Evolutionary conservation across 2,797 vertebrate genomes (phyloP), one percentile per base, ranked within the genome.

Genomic region (Pipistrellus nathusii): DNA sequence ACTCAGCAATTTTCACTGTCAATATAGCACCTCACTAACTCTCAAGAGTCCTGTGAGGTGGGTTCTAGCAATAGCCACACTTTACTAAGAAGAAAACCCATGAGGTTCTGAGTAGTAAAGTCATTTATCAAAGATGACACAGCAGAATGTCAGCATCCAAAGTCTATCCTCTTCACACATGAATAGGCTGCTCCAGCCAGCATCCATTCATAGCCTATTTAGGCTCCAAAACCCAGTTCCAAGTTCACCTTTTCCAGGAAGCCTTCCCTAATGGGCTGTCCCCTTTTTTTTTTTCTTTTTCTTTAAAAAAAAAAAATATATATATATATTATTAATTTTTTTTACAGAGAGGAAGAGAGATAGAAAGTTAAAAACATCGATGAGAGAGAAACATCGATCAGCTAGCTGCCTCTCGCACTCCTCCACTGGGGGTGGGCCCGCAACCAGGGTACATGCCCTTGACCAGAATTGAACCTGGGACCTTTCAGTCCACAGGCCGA

Each of bases 21-120:
- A 85, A 84, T 9, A 51, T 2, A 46, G 38, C 66, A 88, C 21
- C 48, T 83, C 32, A 71, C 48, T 55, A 72, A 41, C 32, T 41
- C 51, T 55, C 46, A 76, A 77, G 18, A 55, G 41, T 59, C 62
- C 59, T 35, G 57, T 51, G 71, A 96, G 21, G n/a, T 78, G 10
- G 38, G 18, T 82, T 81, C 44, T 72, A 91, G 41, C 13, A 89
- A 35, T 41, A 82, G 11, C n/a, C 32, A 53, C 13, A 53, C 72
- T 90, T 90, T 88, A 95, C 44, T 93, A 35, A 85, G 64, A 89
- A 95, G 75, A 93, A 95, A 89, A 62, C 2, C 20, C 12, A 1
- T 6, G 23, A 90, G 82, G n/a, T 23, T 82, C 73, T 23, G 53
- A 85, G 64, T 59, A 13, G 30, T 69, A 18, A 91, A 94, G 53